Base-by-base conservation (phyloP, 2,888 invertebrate species). In the Argyra leucocephala region DNA sequence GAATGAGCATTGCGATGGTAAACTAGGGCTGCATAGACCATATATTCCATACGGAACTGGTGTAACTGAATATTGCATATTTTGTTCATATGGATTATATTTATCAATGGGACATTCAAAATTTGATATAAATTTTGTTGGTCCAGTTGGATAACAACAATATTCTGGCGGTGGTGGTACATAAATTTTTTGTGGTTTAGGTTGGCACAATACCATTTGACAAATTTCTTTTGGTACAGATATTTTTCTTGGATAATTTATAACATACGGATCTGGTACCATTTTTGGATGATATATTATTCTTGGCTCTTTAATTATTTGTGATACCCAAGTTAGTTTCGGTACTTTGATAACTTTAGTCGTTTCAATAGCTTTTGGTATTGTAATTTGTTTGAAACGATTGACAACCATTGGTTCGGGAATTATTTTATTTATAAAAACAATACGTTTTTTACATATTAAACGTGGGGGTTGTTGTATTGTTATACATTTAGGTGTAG, bases 141-240 rank as follows among this genome's bases (percentile, higher is more conserved):
- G 76, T 64, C 76, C 76, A 57, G 74, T 75, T 12, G 74, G 74
- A 69, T 76, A 76, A 65, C 76, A 76, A 67, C 76, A 76, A 65
- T 76, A 78, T 65, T 78, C 77, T 15, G 70, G 68, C 3, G 78
- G 75, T n/a, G 75, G 73, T n/a, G 78, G 78, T 63, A 78, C 71
- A 70, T 76, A 76, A 31, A 78, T 70, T 0, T 73, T 72, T 71
- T 78, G 78, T 0, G 77, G 76, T 65, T 76, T 77, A 4, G 78
- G 78, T 68, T 78, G 76, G 64, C 77, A 77, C 58, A 78, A 69
- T 62, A 78, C 73, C 18, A 75, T 74, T 66, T 77, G 76, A 66
- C 76, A 77, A 22, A 78, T 73, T 71, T 77, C 77, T 57, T 75
- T 73, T 2, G 78, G 78, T 62, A 77, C 77, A 63, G 74, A 74